phyloP scores from a whole-genome alignment of 2,888 invertebrate species.

The Augochlorella aurata region DNA sequence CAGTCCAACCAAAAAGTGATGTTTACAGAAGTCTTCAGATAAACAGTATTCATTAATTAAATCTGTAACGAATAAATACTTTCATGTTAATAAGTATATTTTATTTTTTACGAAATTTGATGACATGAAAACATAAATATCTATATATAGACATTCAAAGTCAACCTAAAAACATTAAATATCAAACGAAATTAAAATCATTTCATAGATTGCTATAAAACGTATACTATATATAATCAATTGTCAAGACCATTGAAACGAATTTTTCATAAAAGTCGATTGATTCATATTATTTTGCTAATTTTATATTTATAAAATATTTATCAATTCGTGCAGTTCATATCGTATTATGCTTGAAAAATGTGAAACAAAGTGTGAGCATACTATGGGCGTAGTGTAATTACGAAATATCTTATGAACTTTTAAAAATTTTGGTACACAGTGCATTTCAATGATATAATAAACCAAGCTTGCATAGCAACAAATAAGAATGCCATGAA shows the following conservation, averaged over 20 bases:
- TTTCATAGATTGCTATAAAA: conserved; percentile 2
- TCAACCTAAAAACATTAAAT: conserved; percentile 38
- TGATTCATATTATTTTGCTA: conserved; percentile 18
- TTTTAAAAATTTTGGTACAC: conserved; percentile 3
- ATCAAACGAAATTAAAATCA: conserved; percentile 35
- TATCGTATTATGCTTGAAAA: conserved; percentile 5
- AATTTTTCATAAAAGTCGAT: background rate
- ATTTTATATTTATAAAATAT: conserved; percentile 10
- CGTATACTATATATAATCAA: conserved; percentile 24
- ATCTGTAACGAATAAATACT: conserved; percentile 68
- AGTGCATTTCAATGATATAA: conserved; percentile 35
- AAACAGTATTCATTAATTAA: conserved; percentile 85
- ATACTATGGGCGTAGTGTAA: conserved; percentile 20
- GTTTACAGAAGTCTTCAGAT: conserved; percentile 93
- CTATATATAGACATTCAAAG: conserved; percentile 35
- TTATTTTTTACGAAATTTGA: background rate
- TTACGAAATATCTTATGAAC: background rate
- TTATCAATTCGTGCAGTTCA: conserved; percentile 39
- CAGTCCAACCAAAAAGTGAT: conserved; percentile 95
- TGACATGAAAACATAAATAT: conserved; percentile 31
- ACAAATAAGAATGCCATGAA: conserved; percentile 44
- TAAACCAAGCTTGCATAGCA: conserved; percentile 54
- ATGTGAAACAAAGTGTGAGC: conserved; percentile 27
- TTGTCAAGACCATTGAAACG: conserved; percentile 2
- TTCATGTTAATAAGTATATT: conserved; percentile 15